phyloP scores from a whole-genome alignment of 2,797 vertebrate species.

The Anas capensis region DNA sequence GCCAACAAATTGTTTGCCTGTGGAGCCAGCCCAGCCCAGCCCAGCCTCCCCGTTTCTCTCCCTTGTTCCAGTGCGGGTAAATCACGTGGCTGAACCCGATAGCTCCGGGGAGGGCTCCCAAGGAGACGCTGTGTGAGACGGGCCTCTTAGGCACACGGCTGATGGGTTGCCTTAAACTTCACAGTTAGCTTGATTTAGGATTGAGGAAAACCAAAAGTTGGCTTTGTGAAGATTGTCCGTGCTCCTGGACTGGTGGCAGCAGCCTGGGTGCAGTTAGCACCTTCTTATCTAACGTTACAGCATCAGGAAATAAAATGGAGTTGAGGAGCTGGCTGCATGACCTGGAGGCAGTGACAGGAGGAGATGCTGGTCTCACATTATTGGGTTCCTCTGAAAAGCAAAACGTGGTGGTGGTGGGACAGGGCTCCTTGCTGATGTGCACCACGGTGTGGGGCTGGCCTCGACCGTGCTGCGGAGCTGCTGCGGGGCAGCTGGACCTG shows the following conservation, averaged over 20 bases:
- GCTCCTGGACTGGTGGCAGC: neutral
- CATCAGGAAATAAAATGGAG: neutral
- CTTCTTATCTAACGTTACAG: neutral
- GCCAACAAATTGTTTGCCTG: slow-evolving; percentile 14
- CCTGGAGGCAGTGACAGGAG: neutral
- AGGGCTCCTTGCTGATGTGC: too few relatives aligned
- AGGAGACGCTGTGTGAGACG: neutral
- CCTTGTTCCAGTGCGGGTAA: neutral
- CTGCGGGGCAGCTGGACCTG: too few relatives aligned
- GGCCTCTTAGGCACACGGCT: neutral
- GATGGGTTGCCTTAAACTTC: neutral
- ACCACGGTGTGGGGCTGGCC: too few relatives aligned
- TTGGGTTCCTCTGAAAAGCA: too few relatives aligned
- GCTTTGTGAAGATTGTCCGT: neutral
- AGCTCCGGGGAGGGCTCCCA: neutral
- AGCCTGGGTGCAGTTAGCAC: neutral
- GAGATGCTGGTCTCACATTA: too few relatives aligned
- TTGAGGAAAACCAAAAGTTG: neutral
- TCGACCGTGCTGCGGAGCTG: too few relatives aligned
- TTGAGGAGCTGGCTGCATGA: neutral
- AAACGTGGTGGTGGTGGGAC: too few relatives aligned
- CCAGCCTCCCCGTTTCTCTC: neutral
- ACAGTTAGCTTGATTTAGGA: neutral
- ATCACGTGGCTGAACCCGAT: neutral
- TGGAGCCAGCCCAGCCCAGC: neutral